Base-by-base conservation (phyloP, 2,113 vertebrate species). In the Cathartes aura region DNA sequence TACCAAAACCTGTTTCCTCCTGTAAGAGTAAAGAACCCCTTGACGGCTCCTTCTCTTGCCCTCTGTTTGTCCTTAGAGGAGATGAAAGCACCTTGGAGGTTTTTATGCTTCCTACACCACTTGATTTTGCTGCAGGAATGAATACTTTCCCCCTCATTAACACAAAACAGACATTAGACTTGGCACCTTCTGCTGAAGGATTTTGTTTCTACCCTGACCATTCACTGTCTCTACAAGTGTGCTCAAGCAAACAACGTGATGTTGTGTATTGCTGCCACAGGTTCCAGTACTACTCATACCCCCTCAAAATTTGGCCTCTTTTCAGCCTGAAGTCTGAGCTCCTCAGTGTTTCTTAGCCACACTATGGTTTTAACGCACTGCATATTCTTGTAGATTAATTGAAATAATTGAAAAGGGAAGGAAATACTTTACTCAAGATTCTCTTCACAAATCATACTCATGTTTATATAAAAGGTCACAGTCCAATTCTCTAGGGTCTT, bases 361-460 rank as follows among this genome's bases (percentile, higher is more conserved):
- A 17, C 23, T 52, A 23, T 43, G 5, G 18, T 43, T 82, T 94
- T 75, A 94, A 75, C 0, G 2, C n/a, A 22, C 23, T 60, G 42
- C 21, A 64, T 52, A 23, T 52, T 82, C 29, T 60, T 47, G 40
- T 32, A 59, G 29, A 79, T 75, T 85, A 75, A 67, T 26, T 93
- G 15, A 80, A 90, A 64, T 90, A 82, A 75, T 75, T 72, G 52
- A 67, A 85, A 94, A 90, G 42, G 50, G 74, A 73, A 90, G 82
- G 53, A 97, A 96, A 96, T 88, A 71, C 73, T 93, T 95, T 70
- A 59, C 42, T 85, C 64, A 79, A 92, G 48, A 72, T 95, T 82
- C 62, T 79, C 82, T 96, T 93, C 60, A 90, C 48, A 93, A 80
- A 82, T 80, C 50, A 53, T 73, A 56, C 30, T 94, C n/a, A 23